Base-by-base conservation (phyloP, 2,797 vertebrate species). In the Trachops cirrhosus region DNA sequence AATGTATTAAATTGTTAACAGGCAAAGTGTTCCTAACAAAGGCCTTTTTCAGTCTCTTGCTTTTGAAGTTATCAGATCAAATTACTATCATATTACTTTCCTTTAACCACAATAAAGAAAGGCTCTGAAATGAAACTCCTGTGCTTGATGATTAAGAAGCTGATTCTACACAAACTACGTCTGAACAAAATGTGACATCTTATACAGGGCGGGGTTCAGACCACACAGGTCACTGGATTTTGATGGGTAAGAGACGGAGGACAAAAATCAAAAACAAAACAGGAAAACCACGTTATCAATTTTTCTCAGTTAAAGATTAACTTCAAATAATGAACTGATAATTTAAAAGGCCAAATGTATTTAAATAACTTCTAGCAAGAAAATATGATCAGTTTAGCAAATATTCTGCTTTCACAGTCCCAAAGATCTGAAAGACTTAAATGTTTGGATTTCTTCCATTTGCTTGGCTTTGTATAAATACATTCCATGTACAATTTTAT, bases 261-360 rank as follows among this genome's bases (percentile, higher is more conserved):
- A 68, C 19, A 41, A 70, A 59, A 5, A 59, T 22, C 24, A 59
- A 70, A 57, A 44, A 62, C n/a, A 67, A 21, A 34, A 37, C 5
- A 79, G 67, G 32, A 32, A 75, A 85, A 46, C 3, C 24, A 26
- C 12, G 15, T 21, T 77, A 59, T 64, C 37, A 64, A 3, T 89
- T 79, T 86, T 94, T 88, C 59, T 95, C 83, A 74, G 16, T 44
- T 86, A 82, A 50, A 91, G 26, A 48, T 34, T 62, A 79, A 91
- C 21, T 89, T 89, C 8, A 83, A 78, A 34, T 21, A 89, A 95
- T 34, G 15, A 19, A 34, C 18, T 80, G 4, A 71, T 10, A 71
- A 54, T 77, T 54, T 32, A 83, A 44, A 64, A 75, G 14, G 0
- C 10, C 12, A 70, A 59, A 86, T 70, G 1, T 34, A 77, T 44